Percentiles rank a stretch among this genome's conserved stretches.
Evolutionary conservation across 2,888 invertebrate genomes (phyloP).

Genomic region (Drosophila algonquin): DNA sequence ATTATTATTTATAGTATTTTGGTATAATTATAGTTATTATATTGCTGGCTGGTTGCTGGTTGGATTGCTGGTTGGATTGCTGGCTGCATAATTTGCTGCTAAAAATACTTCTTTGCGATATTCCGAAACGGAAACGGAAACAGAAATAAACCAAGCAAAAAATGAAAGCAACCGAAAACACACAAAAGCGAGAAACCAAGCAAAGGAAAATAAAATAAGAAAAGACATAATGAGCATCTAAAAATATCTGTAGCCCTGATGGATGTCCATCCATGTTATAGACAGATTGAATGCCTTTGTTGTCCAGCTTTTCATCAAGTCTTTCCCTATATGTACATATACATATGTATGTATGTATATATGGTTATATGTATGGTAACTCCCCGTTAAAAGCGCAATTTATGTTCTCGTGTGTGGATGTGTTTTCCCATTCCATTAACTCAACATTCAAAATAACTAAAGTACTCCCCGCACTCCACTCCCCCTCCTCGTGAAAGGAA

Average conservation of each 20-base stretch:
- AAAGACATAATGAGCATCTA: neutral
- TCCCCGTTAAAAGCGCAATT: constrained; percentile 29
- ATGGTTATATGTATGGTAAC: neutral
- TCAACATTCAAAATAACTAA: constrained; percentile 46
- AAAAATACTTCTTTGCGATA: constrained; percentile 69
- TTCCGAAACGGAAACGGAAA: constrained; percentile 28
- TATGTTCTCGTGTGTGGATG: constrained; percentile 9
- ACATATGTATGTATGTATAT: neutral
- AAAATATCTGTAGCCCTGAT: neutral
- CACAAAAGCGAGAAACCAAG: neutral
- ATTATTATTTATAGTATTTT: constrained; percentile 10
- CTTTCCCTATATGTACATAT: neutral
- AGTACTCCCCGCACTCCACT: constrained; percentile 19
- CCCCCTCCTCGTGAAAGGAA: neutral
- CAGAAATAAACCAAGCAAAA: constrained; percentile 8
- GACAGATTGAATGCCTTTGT: neutral
- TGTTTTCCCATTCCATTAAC: constrained; percentile 42
- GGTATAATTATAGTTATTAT: constrained; percentile 25
- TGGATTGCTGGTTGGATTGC: constrained; percentile 10
- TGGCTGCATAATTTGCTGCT: constrained; percentile 58
- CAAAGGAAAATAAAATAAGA: neutral
- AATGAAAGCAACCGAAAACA: neutral
- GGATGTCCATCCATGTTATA: neutral
- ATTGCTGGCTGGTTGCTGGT: neutral
- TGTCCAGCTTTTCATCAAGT: neutral